Conservation (phyloP, 2,113 vertebrate genomes). For the Oenanthe oenanthe region DNA sequence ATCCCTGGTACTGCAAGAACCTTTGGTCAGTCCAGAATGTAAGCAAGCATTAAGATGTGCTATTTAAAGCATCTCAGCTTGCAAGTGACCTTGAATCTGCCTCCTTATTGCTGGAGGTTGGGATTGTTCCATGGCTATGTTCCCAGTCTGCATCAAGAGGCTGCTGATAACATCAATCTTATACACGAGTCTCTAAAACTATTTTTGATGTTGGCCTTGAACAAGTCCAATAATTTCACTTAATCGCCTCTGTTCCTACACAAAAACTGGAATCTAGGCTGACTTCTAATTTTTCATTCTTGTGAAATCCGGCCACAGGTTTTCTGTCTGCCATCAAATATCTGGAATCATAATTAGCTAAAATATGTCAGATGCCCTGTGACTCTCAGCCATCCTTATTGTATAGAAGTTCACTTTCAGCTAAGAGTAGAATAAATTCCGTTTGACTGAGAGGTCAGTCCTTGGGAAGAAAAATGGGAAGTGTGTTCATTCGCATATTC, state of each 20-base stretch:
- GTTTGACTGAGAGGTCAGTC: conserved; percentile 17
- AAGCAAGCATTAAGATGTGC: conserved; percentile 51
- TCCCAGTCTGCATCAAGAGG: conserved; percentile 62
- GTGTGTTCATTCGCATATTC: not conserved
- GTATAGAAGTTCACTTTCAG: conserved; percentile 14
- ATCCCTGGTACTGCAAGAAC: conserved; percentile 60
- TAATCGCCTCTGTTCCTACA: conserved; percentile 55
- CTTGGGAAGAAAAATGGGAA: conserved; percentile 43
- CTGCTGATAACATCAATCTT: conserved; percentile 27
- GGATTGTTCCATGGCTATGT: conserved; percentile 61
- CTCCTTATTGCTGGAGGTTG: conserved; percentile 41
- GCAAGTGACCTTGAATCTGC: conserved; percentile 64
- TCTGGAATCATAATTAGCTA: conserved; percentile 21
- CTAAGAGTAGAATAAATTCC: conserved; percentile 35
- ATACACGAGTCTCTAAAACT: conserved; percentile 19
- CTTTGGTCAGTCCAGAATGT: conserved; percentile 46
- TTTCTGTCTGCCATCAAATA: conserved; percentile 39
- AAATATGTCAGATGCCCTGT: conserved; percentile 24
- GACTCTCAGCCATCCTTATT: conserved; percentile 44
- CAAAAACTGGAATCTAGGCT: conserved; percentile 24
- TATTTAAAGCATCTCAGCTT: conserved; percentile 31
- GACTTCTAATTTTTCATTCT: conserved; percentile 53
- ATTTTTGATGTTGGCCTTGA: conserved; percentile 56
- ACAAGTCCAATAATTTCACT: conserved; percentile 56
- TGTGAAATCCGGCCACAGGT: conserved; percentile 5